A percentile compares a stretch with the other conserved stretches of the same genome.
phyloP scores from a whole-genome alignment of 2,113 vertebrate genomes.

The Chionodraco myersi region DNA sequence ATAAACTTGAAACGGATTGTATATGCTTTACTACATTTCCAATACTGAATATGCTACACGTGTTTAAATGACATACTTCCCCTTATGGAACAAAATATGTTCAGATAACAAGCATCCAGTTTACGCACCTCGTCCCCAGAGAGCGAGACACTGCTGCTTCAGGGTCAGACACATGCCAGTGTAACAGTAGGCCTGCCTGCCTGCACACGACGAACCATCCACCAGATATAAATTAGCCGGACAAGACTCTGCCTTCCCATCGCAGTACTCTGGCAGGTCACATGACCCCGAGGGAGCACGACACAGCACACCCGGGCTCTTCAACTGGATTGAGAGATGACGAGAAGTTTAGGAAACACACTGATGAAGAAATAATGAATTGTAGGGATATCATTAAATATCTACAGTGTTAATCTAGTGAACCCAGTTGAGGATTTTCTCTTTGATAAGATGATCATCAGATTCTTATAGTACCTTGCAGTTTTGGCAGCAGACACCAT shows the following conservation, averaged over 20 bases:
- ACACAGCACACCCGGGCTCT: conserved; percentile 88
- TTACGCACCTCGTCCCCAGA: conserved; percentile 89
- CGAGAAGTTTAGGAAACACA: not conserved
- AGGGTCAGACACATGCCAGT: conserved; percentile 97
- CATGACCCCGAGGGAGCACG: conserved; percentile 87
- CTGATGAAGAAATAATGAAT: not conserved
- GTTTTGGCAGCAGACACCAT: conserved; percentile 92
- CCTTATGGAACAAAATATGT: not conserved
- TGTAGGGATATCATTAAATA: not conserved
- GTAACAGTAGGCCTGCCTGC: conserved; percentile 92
- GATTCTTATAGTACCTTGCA: conserved; percentile 88
- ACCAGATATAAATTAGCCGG: conserved; percentile 94
- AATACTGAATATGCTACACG: not conserved
- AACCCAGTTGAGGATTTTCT: too few relatives aligned
- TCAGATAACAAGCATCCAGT: not conserved
- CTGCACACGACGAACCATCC: conserved; percentile 88
- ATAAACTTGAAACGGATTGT: not conserved
- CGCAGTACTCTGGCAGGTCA: conserved; percentile 94
- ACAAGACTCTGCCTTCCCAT: conserved; percentile 90
- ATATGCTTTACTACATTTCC: not conserved
- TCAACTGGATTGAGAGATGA: conserved; percentile 80
- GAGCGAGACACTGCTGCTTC: conserved; percentile 91
- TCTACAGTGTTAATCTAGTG: not conserved
- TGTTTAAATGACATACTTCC: not conserved
- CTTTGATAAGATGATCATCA: not conserved